Evolutionary conservation across 2,888 invertebrate genomes (phyloP).

Genomic region (Eulithis testata): DNA sequence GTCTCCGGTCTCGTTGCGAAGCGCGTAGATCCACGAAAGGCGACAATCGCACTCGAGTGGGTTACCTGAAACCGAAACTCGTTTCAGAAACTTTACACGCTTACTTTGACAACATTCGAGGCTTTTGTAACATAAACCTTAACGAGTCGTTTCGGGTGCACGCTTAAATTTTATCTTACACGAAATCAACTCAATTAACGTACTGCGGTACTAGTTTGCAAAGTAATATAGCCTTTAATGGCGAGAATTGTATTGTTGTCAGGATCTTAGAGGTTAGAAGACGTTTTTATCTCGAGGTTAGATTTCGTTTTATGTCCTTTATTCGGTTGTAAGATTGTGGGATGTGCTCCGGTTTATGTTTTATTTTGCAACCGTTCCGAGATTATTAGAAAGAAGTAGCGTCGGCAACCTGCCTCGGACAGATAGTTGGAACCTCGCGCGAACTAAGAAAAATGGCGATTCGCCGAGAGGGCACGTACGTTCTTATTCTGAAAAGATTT

Average conservation of each 20-base stretch:
- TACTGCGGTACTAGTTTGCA: conserved; percentile 36
- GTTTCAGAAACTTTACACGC: conserved; percentile 27
- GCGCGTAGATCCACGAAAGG: conserved; percentile 90
- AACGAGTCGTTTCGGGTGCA: conserved; percentile 34
- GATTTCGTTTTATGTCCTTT: conserved; percentile 30
- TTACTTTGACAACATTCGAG: conserved; percentile 19
- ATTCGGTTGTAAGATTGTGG: conserved; percentile 18
- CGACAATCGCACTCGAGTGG: conserved; percentile 93
- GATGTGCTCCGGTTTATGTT: conserved; percentile 17
- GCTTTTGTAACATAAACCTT: conserved; percentile 36
- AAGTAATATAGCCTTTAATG: conserved; percentile 43
- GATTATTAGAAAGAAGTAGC: conserved; percentile 61
- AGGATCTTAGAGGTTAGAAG: conserved; percentile 34
- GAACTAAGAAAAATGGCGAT: conserved; percentile 60
- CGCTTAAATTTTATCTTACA: conserved; percentile 38
- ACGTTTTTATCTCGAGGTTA: conserved; percentile 33
- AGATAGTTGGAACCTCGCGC: conserved; percentile 53
- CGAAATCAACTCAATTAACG: conserved; percentile 41
- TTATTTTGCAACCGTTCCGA: conserved; percentile 39
- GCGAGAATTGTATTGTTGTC: conserved; percentile 40
- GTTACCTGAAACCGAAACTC: conserved; percentile 86
- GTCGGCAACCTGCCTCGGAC: conserved; percentile 58
- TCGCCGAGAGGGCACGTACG: conserved; percentile 37
- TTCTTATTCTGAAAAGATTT: conserved; percentile 22
- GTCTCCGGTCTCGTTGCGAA: conserved; percentile 90